These are phyloP conservation scores for Pachyrhynchus sulphureomaculatus DNA, from an alignment of 1,140 invertebrate genomes.

Conservation along the genomic window DNA sequence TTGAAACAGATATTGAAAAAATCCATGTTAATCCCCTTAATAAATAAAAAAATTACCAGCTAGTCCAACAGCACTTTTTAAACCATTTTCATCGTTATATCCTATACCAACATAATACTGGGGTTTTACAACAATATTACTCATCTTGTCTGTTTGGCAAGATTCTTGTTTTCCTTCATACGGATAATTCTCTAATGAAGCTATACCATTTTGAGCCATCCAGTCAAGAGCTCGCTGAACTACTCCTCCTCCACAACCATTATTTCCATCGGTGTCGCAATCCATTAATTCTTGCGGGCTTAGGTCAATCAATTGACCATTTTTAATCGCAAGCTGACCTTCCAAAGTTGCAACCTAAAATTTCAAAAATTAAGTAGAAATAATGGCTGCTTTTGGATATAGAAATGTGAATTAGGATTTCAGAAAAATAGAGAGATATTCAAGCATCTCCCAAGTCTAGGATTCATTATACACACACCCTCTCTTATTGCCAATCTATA, in stretches of 20 bases:
- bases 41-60: too few species aligned
- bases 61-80: constrained; percentile 56
- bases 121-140: not conserved
- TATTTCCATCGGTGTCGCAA: constrained; percentile 66
- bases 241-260: constrained; percentile 30
- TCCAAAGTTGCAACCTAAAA: constrained; percentile 88
- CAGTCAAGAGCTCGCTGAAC: constrained; percentile 33
- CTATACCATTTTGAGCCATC: constrained; percentile 55
- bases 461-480: too few species aligned
- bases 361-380: too few species aligned
- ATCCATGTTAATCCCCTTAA: too few species aligned
- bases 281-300: constrained; percentile 97
- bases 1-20: too few species aligned
- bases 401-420: too few species aligned
- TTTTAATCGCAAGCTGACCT: constrained; percentile 87
- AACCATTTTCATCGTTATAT: constrained; percentile 51
- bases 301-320: constrained; percentile 79
- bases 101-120: not conserved
- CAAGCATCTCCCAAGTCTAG: too few species aligned
- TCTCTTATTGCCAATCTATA: too few species aligned
- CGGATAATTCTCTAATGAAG: constrained; percentile 31
- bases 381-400: too few species aligned
- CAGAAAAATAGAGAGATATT: too few species aligned
- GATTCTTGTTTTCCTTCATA: constrained; percentile 22
- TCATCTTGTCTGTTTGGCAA: constrained; percentile 15